Evolutionary conservation across 2,888 invertebrate species (phyloP).

Genomic region (Cephus runcator): DNA sequence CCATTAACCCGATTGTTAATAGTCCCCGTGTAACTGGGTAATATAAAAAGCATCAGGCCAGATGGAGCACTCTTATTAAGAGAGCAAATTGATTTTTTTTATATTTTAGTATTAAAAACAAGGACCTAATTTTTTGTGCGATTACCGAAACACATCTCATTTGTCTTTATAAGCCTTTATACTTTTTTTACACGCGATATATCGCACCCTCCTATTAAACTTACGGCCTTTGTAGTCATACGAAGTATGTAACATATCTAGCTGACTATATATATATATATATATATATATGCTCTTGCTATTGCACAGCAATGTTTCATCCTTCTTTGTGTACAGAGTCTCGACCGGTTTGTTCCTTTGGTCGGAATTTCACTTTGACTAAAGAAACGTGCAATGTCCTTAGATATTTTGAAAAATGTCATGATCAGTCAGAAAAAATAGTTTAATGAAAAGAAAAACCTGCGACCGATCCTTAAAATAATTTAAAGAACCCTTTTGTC

Average conservation of each 20-base stretch:
- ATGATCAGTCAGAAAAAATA: neutral
- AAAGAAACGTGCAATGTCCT: neutral
- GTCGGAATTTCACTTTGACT: neutral
- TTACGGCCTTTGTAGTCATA: neutral
- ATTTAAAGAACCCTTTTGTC: neutral
- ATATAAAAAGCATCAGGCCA: neutral
- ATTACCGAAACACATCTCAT: neutral
- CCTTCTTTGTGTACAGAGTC: neutral
- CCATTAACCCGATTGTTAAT: neutral
- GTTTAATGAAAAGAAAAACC: neutral
- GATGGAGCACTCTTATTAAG: neutral
- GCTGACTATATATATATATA: neutral
- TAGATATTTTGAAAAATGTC: neutral
- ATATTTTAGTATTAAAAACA: neutral
- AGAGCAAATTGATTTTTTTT: neutral
- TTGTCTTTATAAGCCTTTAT: neutral
- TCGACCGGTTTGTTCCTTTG: neutral
- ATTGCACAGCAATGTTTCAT: slow-evolving; percentile 37
- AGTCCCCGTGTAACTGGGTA: neutral
- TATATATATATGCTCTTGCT: neutral
- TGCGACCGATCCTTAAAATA: neutral
- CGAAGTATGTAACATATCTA: too few species aligned
- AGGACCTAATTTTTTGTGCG: neutral
- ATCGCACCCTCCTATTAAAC: neutral
- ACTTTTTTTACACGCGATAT: neutral